Evolutionary conservation across 2,797 vertebrate genomes (phyloP).

Genomic region (Tachyglossus aculeatus): DNA sequence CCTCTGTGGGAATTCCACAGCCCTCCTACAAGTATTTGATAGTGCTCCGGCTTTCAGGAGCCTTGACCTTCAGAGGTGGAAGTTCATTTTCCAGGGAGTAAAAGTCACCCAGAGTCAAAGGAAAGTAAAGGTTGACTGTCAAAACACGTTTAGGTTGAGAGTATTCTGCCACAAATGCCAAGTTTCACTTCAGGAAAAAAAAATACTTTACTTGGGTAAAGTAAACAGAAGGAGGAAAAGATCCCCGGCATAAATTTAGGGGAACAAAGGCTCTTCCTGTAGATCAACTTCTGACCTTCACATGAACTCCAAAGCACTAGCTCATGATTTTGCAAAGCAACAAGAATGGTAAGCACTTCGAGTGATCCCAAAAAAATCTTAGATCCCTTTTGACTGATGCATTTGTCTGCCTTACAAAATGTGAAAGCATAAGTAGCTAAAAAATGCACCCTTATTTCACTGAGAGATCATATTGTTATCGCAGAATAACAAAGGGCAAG

Average conservation of each 20-base stretch:
- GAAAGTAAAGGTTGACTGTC: constrained; percentile 16
- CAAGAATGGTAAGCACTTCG: constrained; percentile 63
- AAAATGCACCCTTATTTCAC: constrained; percentile 1
- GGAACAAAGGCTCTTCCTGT: constrained; percentile 40
- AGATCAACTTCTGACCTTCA: constrained; percentile 55
- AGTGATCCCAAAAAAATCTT: constrained; percentile 41
- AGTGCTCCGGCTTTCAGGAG: no score
- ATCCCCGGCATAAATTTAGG: constrained; percentile 30
- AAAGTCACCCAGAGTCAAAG: constrained; percentile 12
- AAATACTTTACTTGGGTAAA: constrained; percentile 52
- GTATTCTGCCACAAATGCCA: constrained; percentile 39
- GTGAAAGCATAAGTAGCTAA: constrained; percentile 30
- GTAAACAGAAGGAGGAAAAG: constrained; percentile 33
- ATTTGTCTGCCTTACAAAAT: constrained; percentile 51
- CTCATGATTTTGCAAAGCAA: constrained; percentile 54
- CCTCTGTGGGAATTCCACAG: no score
- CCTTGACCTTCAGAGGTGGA: constrained; percentile 7
- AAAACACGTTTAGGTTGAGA: constrained; percentile 29
- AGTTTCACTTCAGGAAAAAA: constrained; percentile 41
- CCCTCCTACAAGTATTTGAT: no score
- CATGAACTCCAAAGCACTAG: constrained; percentile 53
- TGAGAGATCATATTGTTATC: neutral
- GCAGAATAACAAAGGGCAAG: neutral
- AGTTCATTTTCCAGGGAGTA: constrained; percentile 10
- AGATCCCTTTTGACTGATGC: constrained; percentile 34